These are phyloP conservation scores for Paraplagusia blochii DNA, from an alignment of 2,113 vertebrate genomes.

Conservation along the genomic window DNA sequence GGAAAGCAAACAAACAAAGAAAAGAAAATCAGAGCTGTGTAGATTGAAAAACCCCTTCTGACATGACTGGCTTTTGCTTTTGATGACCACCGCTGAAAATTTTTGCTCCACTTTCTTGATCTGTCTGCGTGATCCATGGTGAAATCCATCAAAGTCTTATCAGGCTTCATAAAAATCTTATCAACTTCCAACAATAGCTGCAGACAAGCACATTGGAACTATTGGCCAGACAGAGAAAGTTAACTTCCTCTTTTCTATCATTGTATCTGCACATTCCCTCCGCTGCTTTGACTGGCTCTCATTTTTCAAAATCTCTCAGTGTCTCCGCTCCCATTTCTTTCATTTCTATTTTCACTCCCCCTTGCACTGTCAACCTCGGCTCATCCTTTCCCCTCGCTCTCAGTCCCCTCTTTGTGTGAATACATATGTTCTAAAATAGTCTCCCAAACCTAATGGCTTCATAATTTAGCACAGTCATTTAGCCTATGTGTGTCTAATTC, in stretches of 20 bases:
- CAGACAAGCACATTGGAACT: constrained; percentile 44
- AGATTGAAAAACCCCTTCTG: not conserved
- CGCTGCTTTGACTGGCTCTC: constrained; percentile 53
- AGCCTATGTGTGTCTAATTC: constrained; percentile 66
- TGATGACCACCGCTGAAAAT: constrained; percentile 30
- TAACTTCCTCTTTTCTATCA: constrained; percentile 65
- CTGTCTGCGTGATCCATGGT: constrained; percentile 66
- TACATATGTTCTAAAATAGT: constrained; percentile 46
- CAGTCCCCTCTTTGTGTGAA: constrained; percentile 43
- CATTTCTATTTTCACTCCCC: constrained; percentile 46
- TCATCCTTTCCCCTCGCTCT: constrained; percentile 26
- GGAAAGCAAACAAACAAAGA: constrained; percentile 11
- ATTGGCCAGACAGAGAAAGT: constrained; percentile 35
- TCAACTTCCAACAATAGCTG: constrained; percentile 73
- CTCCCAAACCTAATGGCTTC: constrained; percentile 39
- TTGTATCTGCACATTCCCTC: constrained; percentile 49
- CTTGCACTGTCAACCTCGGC: constrained; percentile 26
- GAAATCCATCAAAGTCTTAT: constrained; percentile 66
- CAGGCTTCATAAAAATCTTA: constrained; percentile 73
- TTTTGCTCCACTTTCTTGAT: constrained; percentile 38
- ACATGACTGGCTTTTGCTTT: constrained; percentile 8
- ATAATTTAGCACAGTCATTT: constrained; percentile 68
- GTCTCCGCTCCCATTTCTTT: constrained; percentile 60
- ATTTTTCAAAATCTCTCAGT: constrained; percentile 64
- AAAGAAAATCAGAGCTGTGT: not conserved